Evolutionary conservation across 1,140 invertebrate genomes (phyloP).

Genomic region (Micrasema longulum): DNA sequence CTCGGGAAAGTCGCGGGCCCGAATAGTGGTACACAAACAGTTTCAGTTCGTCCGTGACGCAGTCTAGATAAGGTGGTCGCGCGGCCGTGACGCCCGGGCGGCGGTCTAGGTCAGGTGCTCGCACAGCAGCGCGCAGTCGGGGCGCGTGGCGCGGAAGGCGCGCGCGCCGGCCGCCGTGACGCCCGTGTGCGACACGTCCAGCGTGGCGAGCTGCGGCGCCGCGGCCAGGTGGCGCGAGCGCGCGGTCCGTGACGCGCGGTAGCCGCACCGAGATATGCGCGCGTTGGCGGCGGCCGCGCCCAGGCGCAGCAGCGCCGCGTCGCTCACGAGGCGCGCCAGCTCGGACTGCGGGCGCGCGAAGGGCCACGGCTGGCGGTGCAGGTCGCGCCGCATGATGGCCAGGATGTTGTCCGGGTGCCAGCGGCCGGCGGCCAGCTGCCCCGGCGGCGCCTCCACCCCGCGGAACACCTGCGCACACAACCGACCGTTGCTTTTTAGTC

Average conservation of each 20-base stretch:
- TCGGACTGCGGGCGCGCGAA: conserved; percentile 20
- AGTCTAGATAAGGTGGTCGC: no score
- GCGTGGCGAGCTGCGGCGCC: conserved; percentile 68
- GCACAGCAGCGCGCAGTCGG: conserved; percentile 67
- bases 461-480: background rate
- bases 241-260: conserved; percentile 74
- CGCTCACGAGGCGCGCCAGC: conserved; percentile 36
- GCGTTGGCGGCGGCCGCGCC: conserved; percentile 55
- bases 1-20: no score
- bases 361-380: background rate
- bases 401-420: conserved; percentile 19
- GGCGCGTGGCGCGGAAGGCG: conserved; percentile 67
- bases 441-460: background rate
- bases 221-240: conserved; percentile 70
- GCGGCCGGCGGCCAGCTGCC: background rate
- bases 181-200: conserved; percentile 73
- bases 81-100: no score
- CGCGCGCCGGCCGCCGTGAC: conserved; percentile 70
- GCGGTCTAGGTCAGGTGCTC: conserved; percentile 10
- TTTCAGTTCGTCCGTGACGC: no score
- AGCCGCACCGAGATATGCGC: conserved; percentile 66
- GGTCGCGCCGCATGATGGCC: conserved; percentile 19
- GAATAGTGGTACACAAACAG: no score
- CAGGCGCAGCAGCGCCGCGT: conserved; percentile 57
- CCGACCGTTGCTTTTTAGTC: no score